Evolutionary conservation across 2,797 vertebrate genomes (phyloP), one percentile per base, ranked within the genome.

Genomic region (Sorex maritimensis): DNA sequence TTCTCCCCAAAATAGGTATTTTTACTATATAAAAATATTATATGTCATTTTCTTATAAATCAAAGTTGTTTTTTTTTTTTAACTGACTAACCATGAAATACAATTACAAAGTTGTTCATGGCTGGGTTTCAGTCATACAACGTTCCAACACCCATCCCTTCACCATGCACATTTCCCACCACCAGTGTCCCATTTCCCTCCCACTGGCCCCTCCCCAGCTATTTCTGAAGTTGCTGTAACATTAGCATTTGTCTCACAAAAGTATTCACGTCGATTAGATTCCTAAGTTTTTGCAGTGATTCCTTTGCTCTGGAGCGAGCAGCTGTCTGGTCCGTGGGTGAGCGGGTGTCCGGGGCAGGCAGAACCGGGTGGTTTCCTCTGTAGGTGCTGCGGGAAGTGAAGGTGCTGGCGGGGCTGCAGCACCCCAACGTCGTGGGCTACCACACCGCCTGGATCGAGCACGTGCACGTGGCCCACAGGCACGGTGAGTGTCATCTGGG

Each of bases 401-500:
- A 99, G 97, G 98, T 99, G 49, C 97, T 99, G 95, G 99, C 99
- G 14, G 99, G 99, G 61, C 98, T 99, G 78, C 99, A 99, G 96
- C 99, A 99, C 82, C 97, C 98, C 10, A 99, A 98, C 86, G 98
- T 99, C 0, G 99, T 99, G 2, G 99, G 99, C 21, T 99, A 99
- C 93, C 99, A 99, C 98, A 99, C 99, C 3, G 99, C 99, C 0
- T 99, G 99, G 99, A 99, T 99, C 98, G 99, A 99, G 38, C 99
- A 99, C 28, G 98, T 99, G 92, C 99, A 99, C 74, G 98, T 98
- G 49, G 55, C 90, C 2, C 80, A 26, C 1, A 74, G 94, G 34
- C 97, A 95, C 97, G 98, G 98, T 92, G 87, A 96, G 97, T 91
- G 11, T 26, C 52, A 41, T 30, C 41, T 44, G 41, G 41, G 41